Conservation (phyloP, 2,797 vertebrate genomes). For the Ctenochaetus hawaiiensis region DNA sequence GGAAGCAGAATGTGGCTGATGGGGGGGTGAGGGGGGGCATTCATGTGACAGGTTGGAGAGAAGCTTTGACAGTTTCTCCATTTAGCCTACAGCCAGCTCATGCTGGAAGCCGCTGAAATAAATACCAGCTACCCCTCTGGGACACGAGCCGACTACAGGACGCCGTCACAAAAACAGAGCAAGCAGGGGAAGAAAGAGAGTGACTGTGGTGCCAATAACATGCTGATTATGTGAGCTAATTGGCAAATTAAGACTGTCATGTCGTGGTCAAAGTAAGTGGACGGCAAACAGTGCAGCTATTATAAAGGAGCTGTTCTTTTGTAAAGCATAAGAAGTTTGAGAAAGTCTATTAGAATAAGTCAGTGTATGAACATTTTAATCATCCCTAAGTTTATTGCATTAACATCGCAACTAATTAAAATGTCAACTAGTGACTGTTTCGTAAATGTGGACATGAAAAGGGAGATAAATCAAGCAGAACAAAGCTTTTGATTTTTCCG, state of each 20-base stretch:
- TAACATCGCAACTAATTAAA: slow-evolving; percentile 3
- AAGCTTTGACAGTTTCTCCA: slow-evolving; percentile 81
- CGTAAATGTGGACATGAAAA: neutral
- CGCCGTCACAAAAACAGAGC: slow-evolving; percentile 63
- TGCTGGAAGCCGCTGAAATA: slow-evolving; percentile 77
- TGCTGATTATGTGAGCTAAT: slow-evolving; percentile 69
- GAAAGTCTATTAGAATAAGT: neutral
- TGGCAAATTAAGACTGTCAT: slow-evolving; percentile 62
- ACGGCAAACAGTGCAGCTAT: slow-evolving; percentile 2
- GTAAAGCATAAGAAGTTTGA: neutral
- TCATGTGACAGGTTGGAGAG: slow-evolving; percentile 81
- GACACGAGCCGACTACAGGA: slow-evolving; percentile 66
- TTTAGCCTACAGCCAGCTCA: slow-evolving; percentile 76
- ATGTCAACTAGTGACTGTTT: neutral
- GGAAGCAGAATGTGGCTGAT: slow-evolving; percentile 34
- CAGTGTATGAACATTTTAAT: neutral
- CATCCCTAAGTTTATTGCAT: neutral
- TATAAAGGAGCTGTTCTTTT: neutral
- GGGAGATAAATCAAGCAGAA: neutral
- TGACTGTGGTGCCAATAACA: slow-evolving; percentile 59
- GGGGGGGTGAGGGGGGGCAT: slow-evolving; percentile 7
- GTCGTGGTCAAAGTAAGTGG: slow-evolving; percentile 39
- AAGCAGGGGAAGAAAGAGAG: slow-evolving; percentile 41
- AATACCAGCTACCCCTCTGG: slow-evolving; percentile 77
- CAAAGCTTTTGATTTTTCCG: slow-evolving; percentile 3